phyloP scores from a whole-genome alignment of 2,888 invertebrate genomes.

The Sylvicola fuscatus region DNA sequence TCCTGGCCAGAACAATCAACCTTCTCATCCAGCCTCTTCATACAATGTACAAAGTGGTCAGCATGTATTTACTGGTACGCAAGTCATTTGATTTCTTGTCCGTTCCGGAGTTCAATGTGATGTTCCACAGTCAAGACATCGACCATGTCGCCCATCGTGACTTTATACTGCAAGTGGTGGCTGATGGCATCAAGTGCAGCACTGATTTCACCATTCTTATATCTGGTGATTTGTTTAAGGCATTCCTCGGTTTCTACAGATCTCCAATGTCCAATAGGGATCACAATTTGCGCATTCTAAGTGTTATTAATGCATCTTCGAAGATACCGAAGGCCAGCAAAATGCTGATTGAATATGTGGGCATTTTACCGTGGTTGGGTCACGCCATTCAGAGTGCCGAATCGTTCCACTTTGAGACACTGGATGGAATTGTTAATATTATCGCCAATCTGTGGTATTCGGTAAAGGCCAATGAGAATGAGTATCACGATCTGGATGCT shows the following conservation, averaged over 20 bases:
- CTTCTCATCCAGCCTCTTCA: constrained; percentile 54
- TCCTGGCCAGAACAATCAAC: constrained; percentile 27
- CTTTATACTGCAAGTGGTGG: constrained; percentile 60
- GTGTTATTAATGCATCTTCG: constrained; percentile 38
- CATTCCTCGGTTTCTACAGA: constrained; percentile 49
- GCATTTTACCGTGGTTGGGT: constrained; percentile 48
- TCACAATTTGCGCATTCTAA: constrained; percentile 42
- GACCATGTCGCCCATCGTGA: constrained; percentile 42
- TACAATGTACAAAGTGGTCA: constrained; percentile 56
- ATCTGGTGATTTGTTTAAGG: constrained; percentile 54
- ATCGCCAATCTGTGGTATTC: constrained; percentile 22
- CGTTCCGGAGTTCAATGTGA: constrained; percentile 73
- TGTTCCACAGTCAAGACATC: constrained; percentile 61
- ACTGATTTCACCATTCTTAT: constrained; percentile 53
- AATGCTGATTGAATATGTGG: constrained; percentile 43
- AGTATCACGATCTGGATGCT: constrained; percentile 15
- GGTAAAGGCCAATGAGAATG: constrained; percentile 13
- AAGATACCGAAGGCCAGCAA: constrained; percentile 41
- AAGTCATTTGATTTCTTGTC: constrained; percentile 50
- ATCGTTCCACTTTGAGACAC: constrained; percentile 23
- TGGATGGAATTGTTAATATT: constrained; percentile 21
- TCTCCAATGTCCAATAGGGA: constrained; percentile 39
- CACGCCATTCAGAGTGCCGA: constrained; percentile 20
- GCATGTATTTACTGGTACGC: constrained; percentile 57
- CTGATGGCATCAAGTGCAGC: constrained; percentile 54